Evolutionary conservation across 2,888 invertebrate genomes (phyloP), one percentile per base, ranked within the genome.

Genomic region (Blastobasis lacticolella): DNA sequence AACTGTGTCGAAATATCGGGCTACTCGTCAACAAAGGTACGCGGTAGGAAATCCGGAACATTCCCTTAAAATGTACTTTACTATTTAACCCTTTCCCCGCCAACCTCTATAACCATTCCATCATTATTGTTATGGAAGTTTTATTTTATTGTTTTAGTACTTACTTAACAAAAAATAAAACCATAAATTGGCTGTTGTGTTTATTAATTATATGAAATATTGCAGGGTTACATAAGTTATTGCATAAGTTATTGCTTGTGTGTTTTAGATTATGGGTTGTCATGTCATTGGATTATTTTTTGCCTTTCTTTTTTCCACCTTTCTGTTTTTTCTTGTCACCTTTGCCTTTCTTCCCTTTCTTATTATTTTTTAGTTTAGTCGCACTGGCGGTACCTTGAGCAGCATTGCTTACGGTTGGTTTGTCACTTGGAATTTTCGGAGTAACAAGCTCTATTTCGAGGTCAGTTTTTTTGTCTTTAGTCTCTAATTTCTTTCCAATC

Each of bases 401-500:
- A 49, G 71, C 63, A 52, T 55, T 71, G 52, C 62, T 69, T 23
- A 69, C 72, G 5, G 55, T 46, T 3, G 60, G 55, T 50, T 66
- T 71, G 5, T 64, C 64, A n/a, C 54, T 51, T 1, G 78, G 80
- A 7, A 66, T 71, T 67, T 86, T 87, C 8, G 87, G 87, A 2
- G 87, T 87, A 1, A 84, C 70, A 0, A 88, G 65, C 69, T 88
- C 86, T 59, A 88, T 88, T 72, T 86, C 87, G 7, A 88, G 71
- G 56, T 87, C 87, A 36, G 86, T 87, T 59, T 81, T 88, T 60
- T 83, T 87, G 51, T 88, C 84, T 60, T 78, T 76, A 0, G 81
- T 81, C 64, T 88, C 87, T 23, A 87, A 62, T 60, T 86, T 87
- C 55, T 88, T 88, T 37, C 87, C 87, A 53, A 88, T 86, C 71